Evolutionary conservation across 2,797 vertebrate genomes (phyloP), one percentile per base, ranked within the genome.

Genomic region (Gephyroberyx darwinii): DNA sequence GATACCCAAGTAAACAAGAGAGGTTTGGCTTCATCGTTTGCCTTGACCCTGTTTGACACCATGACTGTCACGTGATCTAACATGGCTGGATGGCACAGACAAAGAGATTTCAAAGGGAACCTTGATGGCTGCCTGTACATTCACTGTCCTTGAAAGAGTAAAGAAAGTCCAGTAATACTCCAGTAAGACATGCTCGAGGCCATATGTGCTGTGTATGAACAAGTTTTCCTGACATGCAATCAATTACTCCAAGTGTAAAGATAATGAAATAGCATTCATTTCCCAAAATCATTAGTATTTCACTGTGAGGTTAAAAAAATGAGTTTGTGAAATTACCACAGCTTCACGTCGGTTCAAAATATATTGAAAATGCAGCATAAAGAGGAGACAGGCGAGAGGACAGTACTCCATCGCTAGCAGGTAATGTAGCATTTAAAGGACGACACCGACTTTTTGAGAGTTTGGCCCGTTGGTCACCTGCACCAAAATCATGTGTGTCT

Each of bases 121-220:
- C 41, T 48, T 45, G 43, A 47, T 13, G 30, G 48, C 68, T 3
- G 22, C 50, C n/a, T 68, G 57, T 83, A 83, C 82, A 87, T 87
- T 83, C 75, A 80, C 57, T 53, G 71, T 78, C 70, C 50, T 73
- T 83, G 35, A 52, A 54, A 26, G 26, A 51, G n/a, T 45, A 45
- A 53, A 1, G 35, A 16, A 53, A 52, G 12, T 22, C 17, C 55
- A 30, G 20, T 47, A 17, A 39, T 37, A 9, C 39, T 1, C 6
- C 41, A 16, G 12, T 12, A 1, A 13, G 26, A 48, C 10, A 33
- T 12, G 31, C 13, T 10, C 30, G 3, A 53, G 9, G 52, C 52
- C 52, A 33, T n/a, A 1, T 43, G 26, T 35, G 54, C 35, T 22
- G 17, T 17, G 54, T 26, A 19, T n/a, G 50, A 65, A 35, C 13